Conservation (phyloP, 2,113 vertebrate genomes). For the Syrmaticus mikado region DNA sequence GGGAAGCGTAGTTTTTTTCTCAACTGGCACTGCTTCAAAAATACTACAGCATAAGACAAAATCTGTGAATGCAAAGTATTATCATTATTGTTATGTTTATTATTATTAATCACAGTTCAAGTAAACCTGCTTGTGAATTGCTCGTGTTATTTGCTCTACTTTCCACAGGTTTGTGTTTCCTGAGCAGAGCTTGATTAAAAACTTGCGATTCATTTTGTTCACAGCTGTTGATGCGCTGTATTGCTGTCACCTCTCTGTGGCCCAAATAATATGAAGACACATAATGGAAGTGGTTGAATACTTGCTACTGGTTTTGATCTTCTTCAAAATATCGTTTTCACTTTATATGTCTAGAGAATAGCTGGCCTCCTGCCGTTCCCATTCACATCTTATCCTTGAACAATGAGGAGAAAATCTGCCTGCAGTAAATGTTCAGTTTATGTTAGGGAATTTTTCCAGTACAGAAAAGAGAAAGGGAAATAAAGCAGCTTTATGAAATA, state of each 20-base stretch:
- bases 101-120: slow-evolving; percentile 14
- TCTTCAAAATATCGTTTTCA: slow-evolving; percentile 69
- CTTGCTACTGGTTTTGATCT: slow-evolving; percentile 67
- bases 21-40: not conserved
- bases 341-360: slow-evolving; percentile 62
- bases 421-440: slow-evolving; percentile 69
- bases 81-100: not conserved
- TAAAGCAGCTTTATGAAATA: slow-evolving; percentile 70
- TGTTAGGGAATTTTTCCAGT: slow-evolving; percentile 41
- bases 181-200: slow-evolving; percentile 45
- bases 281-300: slow-evolving; percentile 45
- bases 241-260: slow-evolving; percentile 15
- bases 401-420: slow-evolving; percentile 68
- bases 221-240: not conserved
- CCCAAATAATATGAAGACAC: slow-evolving; percentile 11
- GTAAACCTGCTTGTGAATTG: not conserved
- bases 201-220: slow-evolving; percentile 43
- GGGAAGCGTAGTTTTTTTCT: not conserved
- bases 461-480: slow-evolving; percentile 46
- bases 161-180: slow-evolving; percentile 29
- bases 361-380: slow-evolving; percentile 49
- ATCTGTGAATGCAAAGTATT: not conserved
- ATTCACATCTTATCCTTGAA: slow-evolving; percentile 71
- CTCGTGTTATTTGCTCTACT: not conserved
- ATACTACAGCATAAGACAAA: not conserved